Evolutionary conservation across 2,888 invertebrate genomes (phyloP).

Genomic region (Resseliella maxima): DNA sequence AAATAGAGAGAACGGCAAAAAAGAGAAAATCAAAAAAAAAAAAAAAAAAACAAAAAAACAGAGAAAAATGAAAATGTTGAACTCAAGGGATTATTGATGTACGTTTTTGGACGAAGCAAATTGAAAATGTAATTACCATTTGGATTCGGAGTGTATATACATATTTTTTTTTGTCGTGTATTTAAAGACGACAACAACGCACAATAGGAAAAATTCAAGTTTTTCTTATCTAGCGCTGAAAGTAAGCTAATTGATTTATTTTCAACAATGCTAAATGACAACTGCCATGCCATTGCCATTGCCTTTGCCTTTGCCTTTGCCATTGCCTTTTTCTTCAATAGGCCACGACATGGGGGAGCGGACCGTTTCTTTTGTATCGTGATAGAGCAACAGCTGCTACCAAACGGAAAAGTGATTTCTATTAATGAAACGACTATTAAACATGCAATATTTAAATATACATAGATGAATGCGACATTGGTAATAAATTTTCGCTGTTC

Average conservation of each 20-base stretch:
- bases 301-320: neutral
- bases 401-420: constrained; percentile 47
- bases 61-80: neutral
- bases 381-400: constrained; percentile 49
- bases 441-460: constrained; percentile 46
- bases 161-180: too few relatives aligned
- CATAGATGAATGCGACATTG: constrained; percentile 39
- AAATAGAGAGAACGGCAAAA: neutral
- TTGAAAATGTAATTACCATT: constrained; percentile 4
- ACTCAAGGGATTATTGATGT: neutral
- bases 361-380: neutral
- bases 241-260: constrained; percentile 27
- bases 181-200: too few relatives aligned
- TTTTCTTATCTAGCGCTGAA: neutral
- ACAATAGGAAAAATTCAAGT: neutral
- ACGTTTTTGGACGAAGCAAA: neutral
- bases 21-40: neutral
- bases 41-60: neutral
- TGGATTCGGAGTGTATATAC: neutral
- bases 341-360: neutral
- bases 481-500: constrained; percentile 49
- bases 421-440: constrained; percentile 49
- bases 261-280: constrained; percentile 24
- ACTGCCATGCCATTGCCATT: constrained; percentile 14
- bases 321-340: neutral